Evolutionary conservation across 1,140 invertebrate species (phyloP), one percentile per base, ranked within the genome.

Genomic region (Heliconius eleuchia): DNA sequence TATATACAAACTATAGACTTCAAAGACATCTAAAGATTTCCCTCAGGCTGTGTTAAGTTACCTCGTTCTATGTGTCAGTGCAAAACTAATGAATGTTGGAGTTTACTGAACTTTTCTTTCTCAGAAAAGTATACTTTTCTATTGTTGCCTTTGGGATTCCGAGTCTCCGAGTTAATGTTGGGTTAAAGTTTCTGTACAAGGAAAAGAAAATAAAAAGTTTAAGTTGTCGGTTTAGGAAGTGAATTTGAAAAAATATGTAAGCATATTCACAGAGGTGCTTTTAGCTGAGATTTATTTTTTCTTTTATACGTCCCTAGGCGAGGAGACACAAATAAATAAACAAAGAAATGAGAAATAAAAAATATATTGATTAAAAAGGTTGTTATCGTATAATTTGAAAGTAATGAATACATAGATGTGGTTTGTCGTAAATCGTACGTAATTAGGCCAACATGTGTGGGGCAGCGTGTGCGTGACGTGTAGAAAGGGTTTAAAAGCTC

Each of bases 401-500:
- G 83, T 89, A 87, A 88, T 90, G 86, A 89, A 89, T 87, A 89
- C 83, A 79, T 83, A 74, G 80, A 81, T 71, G 72, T 76, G 79
- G 77, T 83, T 83, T 73, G 84, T 77, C 82, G 86, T 90, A 91
- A 90, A 92, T 89, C 86, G 86, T 85, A 88, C 85, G 90, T 88
- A 91, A 92, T 92, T 91, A 92, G 84, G 84, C 57, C 37, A n/a
- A 50, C 72, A 70, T 71, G 74, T 82, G 85, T 81, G 78, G 84
- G 66, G 71, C 39, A 79, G 82, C 70, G 84, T 89, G 89, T 79
- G 81, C 86, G 85, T 90, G 91, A 92, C 85, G 85, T 87, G 85
- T 87, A 84, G 77, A 79, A 86, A 82, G 79, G 84, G 85, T 79
- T 89, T 87, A 87, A 87, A 90, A 84, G 85, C 85, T 83, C 86